A percentile compares a stretch with the other conserved stretches of the same genome.
phyloP scores from a whole-genome alignment of 2,888 invertebrate genomes.

The Dione vanillae region DNA sequence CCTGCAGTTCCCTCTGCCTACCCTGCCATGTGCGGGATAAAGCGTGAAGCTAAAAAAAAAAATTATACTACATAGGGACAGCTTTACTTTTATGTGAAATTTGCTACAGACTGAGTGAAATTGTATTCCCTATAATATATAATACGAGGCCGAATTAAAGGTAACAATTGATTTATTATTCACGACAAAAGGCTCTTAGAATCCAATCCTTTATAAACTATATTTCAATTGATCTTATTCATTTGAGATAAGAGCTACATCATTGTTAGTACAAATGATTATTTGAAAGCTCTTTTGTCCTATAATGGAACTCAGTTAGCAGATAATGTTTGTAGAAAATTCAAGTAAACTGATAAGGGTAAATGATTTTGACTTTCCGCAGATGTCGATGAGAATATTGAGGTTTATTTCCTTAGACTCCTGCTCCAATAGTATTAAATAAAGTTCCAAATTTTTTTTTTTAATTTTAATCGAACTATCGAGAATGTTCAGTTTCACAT shows the following conservation, averaged over 20 bases:
- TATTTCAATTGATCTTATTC: conserved; percentile 11
- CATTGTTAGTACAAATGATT: conserved; percentile 3
- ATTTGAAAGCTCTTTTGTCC: neutral
- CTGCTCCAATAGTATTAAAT: too few relatives aligned
- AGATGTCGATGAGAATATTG: neutral
- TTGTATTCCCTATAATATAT: too few relatives aligned
- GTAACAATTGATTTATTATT: conserved; percentile 39
- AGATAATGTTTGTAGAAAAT: conserved; percentile 8
- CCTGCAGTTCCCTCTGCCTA: too few relatives aligned
- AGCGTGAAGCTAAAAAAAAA: too few relatives aligned
- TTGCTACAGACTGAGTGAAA: too few relatives aligned
- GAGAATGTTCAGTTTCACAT: too few relatives aligned
- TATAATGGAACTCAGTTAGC: conserved; percentile 12
- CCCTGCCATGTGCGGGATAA: too few relatives aligned
- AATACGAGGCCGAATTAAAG: conserved; percentile 32
- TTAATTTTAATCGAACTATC: too few relatives aligned
- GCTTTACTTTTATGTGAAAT: too few relatives aligned
- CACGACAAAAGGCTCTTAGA: conserved; percentile 29
- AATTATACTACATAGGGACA: neutral
- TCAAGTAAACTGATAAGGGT: conserved; percentile 2
- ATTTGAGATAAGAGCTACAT: conserved; percentile 2
- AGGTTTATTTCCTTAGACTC: too few relatives aligned
- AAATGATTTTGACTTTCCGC: conserved; percentile 3
- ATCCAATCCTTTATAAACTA: conserved; percentile 14
- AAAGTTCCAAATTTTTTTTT: too few relatives aligned